Evolutionary conservation across 2,113 vertebrate species (phyloP).

Genomic region (Chrysemys picta): DNA sequence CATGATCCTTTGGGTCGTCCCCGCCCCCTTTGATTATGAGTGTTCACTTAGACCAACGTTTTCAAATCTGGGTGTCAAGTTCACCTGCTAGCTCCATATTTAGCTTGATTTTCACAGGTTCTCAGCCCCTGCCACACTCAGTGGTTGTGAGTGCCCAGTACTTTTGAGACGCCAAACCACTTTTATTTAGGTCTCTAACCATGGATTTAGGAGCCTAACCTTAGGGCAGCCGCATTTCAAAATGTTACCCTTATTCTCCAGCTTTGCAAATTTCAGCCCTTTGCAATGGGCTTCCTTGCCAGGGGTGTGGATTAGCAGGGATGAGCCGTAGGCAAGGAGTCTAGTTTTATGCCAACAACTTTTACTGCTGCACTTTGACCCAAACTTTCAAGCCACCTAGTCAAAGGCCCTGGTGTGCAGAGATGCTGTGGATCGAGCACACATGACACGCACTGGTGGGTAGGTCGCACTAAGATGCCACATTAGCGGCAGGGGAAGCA

Average conservation of each 20-base stretch:
- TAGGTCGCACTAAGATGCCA: neutral
- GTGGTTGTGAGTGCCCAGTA: neutral
- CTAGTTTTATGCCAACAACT: neutral
- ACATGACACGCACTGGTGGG: neutral
- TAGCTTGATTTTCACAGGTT: neutral
- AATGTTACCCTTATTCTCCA: neutral
- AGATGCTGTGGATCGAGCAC: neutral
- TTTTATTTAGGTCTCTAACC: neutral
- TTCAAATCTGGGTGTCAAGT: neutral
- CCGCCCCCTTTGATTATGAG: neutral
- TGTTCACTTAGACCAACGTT: neutral
- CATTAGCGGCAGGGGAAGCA: neutral
- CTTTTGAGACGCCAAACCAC: neutral
- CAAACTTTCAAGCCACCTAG: neutral
- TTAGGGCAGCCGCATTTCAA: neutral
- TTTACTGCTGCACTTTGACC: neutral
- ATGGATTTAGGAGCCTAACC: neutral
- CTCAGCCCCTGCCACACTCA: neutral
- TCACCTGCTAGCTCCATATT: neutral
- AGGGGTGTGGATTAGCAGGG: neutral
- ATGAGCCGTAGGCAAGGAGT: neutral
- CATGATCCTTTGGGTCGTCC: neutral
- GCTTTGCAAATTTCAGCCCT: neutral
- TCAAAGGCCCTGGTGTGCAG: neutral
- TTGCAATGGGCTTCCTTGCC: neutral